Evolutionary conservation across 2,113 vertebrate species (phyloP), one percentile per base, ranked within the genome.

Genomic region (Upupa epops): DNA sequence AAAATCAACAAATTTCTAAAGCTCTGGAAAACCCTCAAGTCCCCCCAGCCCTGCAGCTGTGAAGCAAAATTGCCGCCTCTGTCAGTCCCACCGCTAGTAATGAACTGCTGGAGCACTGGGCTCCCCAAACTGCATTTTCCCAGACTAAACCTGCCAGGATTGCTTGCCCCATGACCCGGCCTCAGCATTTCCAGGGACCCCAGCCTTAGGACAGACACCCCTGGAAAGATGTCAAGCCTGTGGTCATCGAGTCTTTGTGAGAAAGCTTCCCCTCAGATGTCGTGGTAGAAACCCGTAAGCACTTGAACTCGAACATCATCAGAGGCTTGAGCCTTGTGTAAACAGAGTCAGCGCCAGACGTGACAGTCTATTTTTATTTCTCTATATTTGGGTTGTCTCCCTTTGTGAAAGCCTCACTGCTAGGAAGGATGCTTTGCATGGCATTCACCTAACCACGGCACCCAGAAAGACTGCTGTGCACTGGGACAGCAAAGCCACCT

Each of bases 111-210:
- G 91, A 95, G 87, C 78, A 79, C 74, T 89, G 87, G 68, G 68
- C 89, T 96, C 87, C 81, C 91, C 82, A 79, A 93, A 85, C 78
- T 73, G 60, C 84, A 34, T 92, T 95, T 95, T 95, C 94, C 94
- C 94, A 96, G 95, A 89, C 51, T 73, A 89, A 79, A 94, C 91
- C 91, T 96, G 95, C 94, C 95, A 96, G 95, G 87, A 96, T 90
- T 8, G 16, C 87, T 89, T 92, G 87, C 84, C 85, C 93, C 56
- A 3, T 92, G 91, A 95, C 93, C 81, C 8, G 0, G 21, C 3
- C 0, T 88, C 86, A 91, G 88, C 28, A 1, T 94, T 95, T 94
- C 83, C 90, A 94, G 88, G 69, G 94, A 93, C 90, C 90, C 72
- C 80, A 63, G 54, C 72, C 55, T 52, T 90, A 26, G 29, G 55